Evolutionary conservation across 2,888 invertebrate genomes (phyloP).

Genomic region (Camptogramma bilineatum): DNA sequence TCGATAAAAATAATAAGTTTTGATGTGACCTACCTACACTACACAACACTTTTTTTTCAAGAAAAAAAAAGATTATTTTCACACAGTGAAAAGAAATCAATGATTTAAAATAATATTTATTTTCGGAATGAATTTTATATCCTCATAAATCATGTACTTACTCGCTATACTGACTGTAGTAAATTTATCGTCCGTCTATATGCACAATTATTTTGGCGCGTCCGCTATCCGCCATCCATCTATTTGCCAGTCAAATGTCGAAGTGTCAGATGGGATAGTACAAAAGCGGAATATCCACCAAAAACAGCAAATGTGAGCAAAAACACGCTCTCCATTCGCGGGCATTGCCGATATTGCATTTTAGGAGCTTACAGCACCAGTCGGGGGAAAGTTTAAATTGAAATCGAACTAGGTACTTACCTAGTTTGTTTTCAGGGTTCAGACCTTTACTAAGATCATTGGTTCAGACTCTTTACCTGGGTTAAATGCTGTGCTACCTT

Average conservation of each 20-base stretch:
- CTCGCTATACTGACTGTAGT: too few species aligned
- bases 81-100: too few species aligned
- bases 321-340: slow-evolving; percentile 18
- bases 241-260: slow-evolving; percentile 16
- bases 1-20: background rate
- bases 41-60: too few species aligned
- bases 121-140: background rate
- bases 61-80: too few species aligned
- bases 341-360: slow-evolving; percentile 25
- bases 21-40: too few species aligned
- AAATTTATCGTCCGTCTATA: background rate
- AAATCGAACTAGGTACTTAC: slow-evolving; percentile 2
- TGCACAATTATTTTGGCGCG: slow-evolving; percentile 1
- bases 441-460: too few species aligned
- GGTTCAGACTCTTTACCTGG: too few species aligned
- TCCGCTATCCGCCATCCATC: slow-evolving; percentile 15
- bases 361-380: slow-evolving; percentile 5
- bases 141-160: too few species aligned
- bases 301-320: slow-evolving; percentile 13
- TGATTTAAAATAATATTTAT: background rate
- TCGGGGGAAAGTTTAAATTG: slow-evolving; percentile 3
- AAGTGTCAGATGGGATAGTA: slow-evolving; percentile 19
- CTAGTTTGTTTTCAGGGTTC: background rate
- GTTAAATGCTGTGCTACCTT: background rate
- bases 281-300: slow-evolving; percentile 16